Evolutionary conservation across 2,888 invertebrate species (phyloP).

Genomic region (Cryptus viduatorius): DNA sequence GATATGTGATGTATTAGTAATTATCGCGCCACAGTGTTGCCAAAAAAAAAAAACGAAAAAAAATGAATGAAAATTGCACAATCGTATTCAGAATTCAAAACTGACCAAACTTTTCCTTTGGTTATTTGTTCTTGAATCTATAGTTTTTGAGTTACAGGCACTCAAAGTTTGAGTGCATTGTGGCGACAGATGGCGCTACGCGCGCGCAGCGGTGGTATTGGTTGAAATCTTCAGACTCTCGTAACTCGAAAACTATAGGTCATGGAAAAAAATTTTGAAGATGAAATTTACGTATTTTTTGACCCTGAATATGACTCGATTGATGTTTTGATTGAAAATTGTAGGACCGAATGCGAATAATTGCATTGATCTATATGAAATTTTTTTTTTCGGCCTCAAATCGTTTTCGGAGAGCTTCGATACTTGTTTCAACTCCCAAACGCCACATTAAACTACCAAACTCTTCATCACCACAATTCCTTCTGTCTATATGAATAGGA

Average conservation of each 20-base stretch:
- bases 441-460: constrained; percentile 58
- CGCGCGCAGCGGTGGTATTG: neutral
- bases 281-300: neutral
- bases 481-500: constrained; percentile 47
- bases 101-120: neutral
- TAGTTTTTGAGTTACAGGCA: constrained; percentile 1
- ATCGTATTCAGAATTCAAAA: neutral
- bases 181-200: neutral
- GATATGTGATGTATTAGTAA: neutral
- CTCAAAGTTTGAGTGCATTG: neutral
- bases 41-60: neutral
- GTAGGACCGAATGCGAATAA: neutral
- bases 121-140: neutral
- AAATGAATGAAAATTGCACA: constrained; percentile 59
- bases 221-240: neutral
- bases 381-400: neutral
- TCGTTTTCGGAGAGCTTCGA: neutral
- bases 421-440: constrained; percentile 29
- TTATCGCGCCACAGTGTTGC: neutral
- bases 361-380: neutral
- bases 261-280: neutral
- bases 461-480: constrained; percentile 31
- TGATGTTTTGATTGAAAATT: neutral
- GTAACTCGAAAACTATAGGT: neutral
- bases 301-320: neutral